Conservation (phyloP, 2,797 vertebrate genomes). For the Sebastiscus albofasciatus region DNA sequence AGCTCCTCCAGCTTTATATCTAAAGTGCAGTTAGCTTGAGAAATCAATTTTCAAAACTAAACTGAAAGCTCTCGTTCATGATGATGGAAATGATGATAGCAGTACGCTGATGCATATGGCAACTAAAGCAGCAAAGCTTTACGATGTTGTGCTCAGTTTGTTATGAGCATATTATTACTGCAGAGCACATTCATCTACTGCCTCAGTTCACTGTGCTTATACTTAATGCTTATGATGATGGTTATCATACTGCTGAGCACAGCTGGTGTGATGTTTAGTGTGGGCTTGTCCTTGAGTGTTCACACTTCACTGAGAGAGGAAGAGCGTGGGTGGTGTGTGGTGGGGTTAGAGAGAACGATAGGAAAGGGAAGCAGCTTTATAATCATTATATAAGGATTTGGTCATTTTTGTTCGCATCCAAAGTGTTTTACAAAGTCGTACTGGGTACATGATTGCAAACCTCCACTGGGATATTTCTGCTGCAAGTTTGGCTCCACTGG, state of each 20-base stretch:
- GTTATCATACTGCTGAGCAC: conserved; percentile 41
- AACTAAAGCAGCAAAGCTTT: not conserved
- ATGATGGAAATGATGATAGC: not conserved
- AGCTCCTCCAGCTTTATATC: conserved; percentile 2
- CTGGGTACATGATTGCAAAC: conserved; percentile 6
- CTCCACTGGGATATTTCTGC: not conserved
- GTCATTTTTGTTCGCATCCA: not conserved
- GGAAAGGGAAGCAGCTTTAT: conserved; percentile 2
- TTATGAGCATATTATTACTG: conserved; percentile 28
- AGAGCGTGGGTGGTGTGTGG: conserved; percentile 47
- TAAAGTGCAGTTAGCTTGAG: not conserved
- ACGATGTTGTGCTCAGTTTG: conserved; percentile 9
- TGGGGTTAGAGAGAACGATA: not conserved
- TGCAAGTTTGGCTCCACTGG: not conserved
- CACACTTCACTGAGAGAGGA: conserved; percentile 37
- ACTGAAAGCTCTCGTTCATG: not conserved
- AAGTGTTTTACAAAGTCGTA: not conserved
- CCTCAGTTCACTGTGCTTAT: conserved; percentile 21
- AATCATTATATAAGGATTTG: conserved; percentile 35
- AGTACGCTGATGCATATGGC: not conserved
- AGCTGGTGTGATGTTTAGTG: conserved; percentile 59
- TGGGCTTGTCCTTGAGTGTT: conserved; percentile 50
- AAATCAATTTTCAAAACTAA: not conserved
- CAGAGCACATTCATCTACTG: conserved; percentile 24
- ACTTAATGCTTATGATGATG: conserved; percentile 41